Percentiles rank a stretch among this genome's conserved stretches.
Conservation (phyloP, 2,888 invertebrate genomes). For the Coremacera marginata region DNA sequence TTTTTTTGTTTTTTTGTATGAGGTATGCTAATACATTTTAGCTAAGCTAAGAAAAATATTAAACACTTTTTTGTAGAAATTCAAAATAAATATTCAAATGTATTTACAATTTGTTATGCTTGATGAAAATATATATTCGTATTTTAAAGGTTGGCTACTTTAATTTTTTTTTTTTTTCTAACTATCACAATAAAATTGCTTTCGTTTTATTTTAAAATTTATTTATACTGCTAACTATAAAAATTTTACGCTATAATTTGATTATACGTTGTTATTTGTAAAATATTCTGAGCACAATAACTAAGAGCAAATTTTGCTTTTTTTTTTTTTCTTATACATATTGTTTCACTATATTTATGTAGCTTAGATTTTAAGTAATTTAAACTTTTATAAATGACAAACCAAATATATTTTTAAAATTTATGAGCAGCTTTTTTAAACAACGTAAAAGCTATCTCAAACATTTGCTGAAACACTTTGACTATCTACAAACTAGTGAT, state of each 20-base stretch:
- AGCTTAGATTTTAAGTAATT: background rate
- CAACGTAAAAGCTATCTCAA: background rate
- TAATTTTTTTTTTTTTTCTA: constrained; percentile 1
- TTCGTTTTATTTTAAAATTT: background rate
- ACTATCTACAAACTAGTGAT: constrained; percentile 30
- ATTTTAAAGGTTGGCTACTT: background rate
- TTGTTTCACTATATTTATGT: background rate
- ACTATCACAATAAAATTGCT: constrained; percentile 17
- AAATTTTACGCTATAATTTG: no score
- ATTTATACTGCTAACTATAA: no score
- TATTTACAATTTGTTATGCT: constrained; percentile 11
- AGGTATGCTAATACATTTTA: background rate
- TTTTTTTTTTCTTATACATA: background rate
- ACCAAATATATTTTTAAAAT: background rate
- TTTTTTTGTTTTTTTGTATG: background rate
- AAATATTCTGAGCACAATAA: background rate
- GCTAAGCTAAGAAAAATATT: constrained; percentile 6
- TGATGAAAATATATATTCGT: constrained; percentile 31
- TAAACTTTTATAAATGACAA: background rate
- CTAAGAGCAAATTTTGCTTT: background rate
- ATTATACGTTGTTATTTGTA: no score
- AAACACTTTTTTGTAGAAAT: background rate
- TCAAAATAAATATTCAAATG: constrained; percentile 17
- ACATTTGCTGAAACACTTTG: background rate
- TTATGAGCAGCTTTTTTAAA: background rate